Evolutionary conservation across 2,888 invertebrate genomes (phyloP).

Genomic region (Melangyna quadrimaculata): DNA sequence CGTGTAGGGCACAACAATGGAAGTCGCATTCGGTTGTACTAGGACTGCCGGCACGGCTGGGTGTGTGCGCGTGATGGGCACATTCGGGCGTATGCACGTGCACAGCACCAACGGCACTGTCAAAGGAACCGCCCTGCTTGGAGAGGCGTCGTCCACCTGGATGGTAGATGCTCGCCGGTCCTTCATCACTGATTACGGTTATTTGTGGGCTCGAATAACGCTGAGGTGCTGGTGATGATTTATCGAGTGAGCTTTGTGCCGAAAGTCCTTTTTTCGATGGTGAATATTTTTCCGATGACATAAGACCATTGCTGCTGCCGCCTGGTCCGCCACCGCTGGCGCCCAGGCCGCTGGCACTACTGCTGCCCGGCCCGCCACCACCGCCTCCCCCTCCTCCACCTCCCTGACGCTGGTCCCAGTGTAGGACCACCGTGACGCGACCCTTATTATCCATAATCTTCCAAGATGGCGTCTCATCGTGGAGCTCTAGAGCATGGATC

Average conservation of each 20-base stretch:
- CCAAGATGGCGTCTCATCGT: conserved; percentile 98
- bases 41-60: conserved; percentile 86
- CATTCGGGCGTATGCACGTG: conserved; percentile 93
- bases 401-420: conserved; percentile 95
- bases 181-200: conserved; percentile 96
- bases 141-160: conserved; percentile 82
- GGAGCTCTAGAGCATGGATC: conserved; percentile 95
- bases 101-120: conserved; percentile 85
- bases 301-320: conserved; percentile 77
- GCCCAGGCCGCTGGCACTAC: conserved; percentile 75
- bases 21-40: conserved; percentile 93
- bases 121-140: conserved; percentile 86
- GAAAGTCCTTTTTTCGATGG: conserved; percentile 82
- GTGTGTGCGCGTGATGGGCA: conserved; percentile 87
- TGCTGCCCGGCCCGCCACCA: conserved; percentile 78
- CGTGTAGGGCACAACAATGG: conserved; percentile 96
- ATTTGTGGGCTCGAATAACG: conserved; percentile 90
- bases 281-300: conserved; percentile 80
- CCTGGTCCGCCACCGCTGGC: conserved; percentile 76
- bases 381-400: conserved; percentile 81
- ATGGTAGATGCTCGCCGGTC: conserved; percentile 84
- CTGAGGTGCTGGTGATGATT: conserved; percentile 82
- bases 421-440: conserved; percentile 96
- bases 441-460: conserved; percentile 99
- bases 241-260: conserved; percentile 85